phyloP scores from a whole-genome alignment of 2,113 vertebrate genomes.

The Nanorana parkeri region DNA sequence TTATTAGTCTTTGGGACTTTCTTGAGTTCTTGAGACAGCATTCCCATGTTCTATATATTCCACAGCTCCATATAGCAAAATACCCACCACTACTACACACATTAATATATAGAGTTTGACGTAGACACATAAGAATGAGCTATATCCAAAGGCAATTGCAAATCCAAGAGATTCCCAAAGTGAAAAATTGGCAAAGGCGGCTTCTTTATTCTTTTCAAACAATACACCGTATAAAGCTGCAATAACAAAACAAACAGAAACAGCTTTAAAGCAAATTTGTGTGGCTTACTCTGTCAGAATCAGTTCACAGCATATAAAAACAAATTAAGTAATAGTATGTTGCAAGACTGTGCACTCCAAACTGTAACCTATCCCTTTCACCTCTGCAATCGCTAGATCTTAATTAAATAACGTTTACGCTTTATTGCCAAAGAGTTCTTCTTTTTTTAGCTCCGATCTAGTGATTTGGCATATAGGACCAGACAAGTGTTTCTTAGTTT shows the following conservation, averaged over 20 bases:
- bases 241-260: neutral
- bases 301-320: neutral
- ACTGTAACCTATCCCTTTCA: too few relatives aligned
- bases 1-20: conserved; percentile 21
- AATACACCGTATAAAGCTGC: conserved; percentile 81
- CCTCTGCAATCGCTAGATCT: too few relatives aligned
- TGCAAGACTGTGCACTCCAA: too few relatives aligned
- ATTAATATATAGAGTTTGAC: conserved; percentile 78
- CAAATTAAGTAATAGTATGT: neutral
- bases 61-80: conserved; percentile 74
- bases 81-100: conserved; percentile 67
- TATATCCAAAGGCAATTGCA: conserved; percentile 82
- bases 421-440: too few relatives aligned
- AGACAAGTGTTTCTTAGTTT: too few relatives aligned
- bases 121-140: conserved; percentile 78
- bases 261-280: neutral
- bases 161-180: conserved; percentile 85
- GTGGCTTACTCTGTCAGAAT: neutral
- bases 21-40: neutral
- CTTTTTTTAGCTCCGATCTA: too few relatives aligned
- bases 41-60: conserved; percentile 72
- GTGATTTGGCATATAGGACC: too few relatives aligned
- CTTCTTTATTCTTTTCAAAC: conserved; percentile 77
- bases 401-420: too few relatives aligned
- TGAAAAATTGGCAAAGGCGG: conserved; percentile 82